phyloP scores from a whole-genome alignment of 2,797 vertebrate species.

The Galaxias olidus region DNA sequence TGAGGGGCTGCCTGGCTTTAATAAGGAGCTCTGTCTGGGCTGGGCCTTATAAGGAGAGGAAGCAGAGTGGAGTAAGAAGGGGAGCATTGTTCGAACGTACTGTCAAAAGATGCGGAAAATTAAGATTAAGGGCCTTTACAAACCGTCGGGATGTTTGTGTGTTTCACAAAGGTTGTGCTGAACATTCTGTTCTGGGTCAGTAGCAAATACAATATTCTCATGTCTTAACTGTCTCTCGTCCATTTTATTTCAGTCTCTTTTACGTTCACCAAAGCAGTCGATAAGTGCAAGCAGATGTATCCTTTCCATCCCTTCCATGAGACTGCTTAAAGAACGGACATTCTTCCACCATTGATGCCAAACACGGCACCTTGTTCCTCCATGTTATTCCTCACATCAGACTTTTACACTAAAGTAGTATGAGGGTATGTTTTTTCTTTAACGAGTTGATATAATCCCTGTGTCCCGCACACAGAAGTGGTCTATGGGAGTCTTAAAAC shows the following conservation, averaged over 20 bases:
- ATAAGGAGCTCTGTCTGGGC: slow-evolving; percentile 59
- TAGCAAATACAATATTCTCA: slow-evolving; percentile 3
- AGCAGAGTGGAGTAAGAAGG: slow-evolving; percentile 19
- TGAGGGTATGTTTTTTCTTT: too few species aligned
- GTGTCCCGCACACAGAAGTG: too few species aligned
- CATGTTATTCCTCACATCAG: too few species aligned
- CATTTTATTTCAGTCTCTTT: slow-evolving; percentile 11
- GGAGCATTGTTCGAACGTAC: background rate
- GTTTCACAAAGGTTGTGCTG: background rate
- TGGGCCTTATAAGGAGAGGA: slow-evolving; percentile 10
- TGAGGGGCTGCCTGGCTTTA: slow-evolving; percentile 52
- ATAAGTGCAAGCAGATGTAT: slow-evolving; percentile 27
- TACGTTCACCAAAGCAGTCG: slow-evolving; percentile 11
- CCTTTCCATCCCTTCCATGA: slow-evolving; percentile 1
- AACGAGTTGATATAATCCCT: too few species aligned
- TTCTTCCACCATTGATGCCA: background rate
- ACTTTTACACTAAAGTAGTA: too few species aligned
- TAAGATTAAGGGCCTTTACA: slow-evolving; percentile 2
- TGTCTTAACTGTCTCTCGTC: background rate
- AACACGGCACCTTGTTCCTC: background rate
- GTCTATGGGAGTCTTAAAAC: too few species aligned
- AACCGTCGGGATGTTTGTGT: slow-evolving; percentile 2
- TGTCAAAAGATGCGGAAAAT: background rate
- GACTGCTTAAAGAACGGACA: slow-evolving; percentile 14
- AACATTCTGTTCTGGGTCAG: background rate